These are phyloP conservation scores for Mustelus asterias DNA, from an alignment of 2,113 vertebrate genomes.

Conservation along the genomic window DNA sequence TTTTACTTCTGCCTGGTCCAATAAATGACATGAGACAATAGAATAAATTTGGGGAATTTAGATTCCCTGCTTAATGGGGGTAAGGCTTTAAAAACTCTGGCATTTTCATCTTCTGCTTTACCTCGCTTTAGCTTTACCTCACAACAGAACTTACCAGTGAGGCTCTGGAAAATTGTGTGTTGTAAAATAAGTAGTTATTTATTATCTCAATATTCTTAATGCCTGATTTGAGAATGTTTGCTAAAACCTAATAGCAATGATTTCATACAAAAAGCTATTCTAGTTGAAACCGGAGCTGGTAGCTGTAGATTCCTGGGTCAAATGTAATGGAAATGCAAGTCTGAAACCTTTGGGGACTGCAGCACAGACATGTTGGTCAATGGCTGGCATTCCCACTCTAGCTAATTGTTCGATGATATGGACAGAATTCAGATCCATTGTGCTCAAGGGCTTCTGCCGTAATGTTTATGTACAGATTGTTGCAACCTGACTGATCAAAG, in stretches of 20 bases:
- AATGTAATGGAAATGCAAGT: neutral
- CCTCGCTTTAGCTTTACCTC: neutral
- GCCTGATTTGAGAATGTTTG: neutral
- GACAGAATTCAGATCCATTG: conserved; percentile 15
- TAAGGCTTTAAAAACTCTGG: neutral
- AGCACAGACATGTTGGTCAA: neutral
- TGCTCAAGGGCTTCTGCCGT: neutral
- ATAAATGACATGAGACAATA: neutral
- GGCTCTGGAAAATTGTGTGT: neutral
- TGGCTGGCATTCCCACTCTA: neutral
- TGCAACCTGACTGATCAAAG: neutral
- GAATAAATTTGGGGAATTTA: neutral
- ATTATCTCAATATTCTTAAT: neutral
- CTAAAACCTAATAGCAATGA: neutral
- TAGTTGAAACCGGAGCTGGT: neutral
- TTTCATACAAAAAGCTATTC: neutral
- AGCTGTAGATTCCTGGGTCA: neutral
- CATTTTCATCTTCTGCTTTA: neutral
- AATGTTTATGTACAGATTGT: neutral
- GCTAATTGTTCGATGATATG: neutral
- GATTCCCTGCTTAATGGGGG: neutral
- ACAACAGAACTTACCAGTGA: neutral
- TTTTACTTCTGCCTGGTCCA: neutral
- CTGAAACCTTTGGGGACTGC: neutral
- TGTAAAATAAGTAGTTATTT: neutral